These are phyloP conservation scores for pig (Sus scrofa) DNA, from an alignment of 2,113 vertebrate species.

Conservation along the genomic window DNA sequence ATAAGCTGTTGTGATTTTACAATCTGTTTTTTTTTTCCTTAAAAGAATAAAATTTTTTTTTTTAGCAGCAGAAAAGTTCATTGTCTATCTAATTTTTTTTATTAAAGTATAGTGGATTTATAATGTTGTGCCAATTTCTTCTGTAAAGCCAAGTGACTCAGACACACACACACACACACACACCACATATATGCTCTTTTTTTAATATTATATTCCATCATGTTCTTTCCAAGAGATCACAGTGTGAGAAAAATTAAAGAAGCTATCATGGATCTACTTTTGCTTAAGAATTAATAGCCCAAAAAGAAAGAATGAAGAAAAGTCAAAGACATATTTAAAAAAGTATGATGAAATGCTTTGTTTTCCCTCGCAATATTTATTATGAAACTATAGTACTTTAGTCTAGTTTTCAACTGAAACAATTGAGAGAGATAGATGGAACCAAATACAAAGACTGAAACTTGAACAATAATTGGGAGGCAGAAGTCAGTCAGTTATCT, in stretches of 20 bases:
- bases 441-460: not conserved
- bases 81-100: too few relatives aligned
- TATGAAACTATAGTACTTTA: not conserved
- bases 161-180: too few relatives aligned
- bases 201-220: too few relatives aligned
- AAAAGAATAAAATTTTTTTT: too few relatives aligned
- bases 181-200: too few relatives aligned
- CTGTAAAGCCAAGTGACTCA: too few relatives aligned
- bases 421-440: not conserved
- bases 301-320: not conserved
- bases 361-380: not conserved
- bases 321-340: not conserved
- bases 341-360: not conserved
- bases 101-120: too few relatives aligned
- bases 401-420: not conserved
- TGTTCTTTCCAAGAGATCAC: not conserved
- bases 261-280: not conserved
- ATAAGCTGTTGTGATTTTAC: not conserved
- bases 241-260: not conserved
- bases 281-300: not conserved
- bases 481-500: not conserved
- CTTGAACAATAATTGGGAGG: not conserved
- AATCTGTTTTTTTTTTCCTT: conserved; percentile 4
- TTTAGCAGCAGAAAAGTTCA: too few relatives aligned
- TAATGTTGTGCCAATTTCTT: too few relatives aligned